Base-by-base conservation (phyloP, 2,888 invertebrate genomes). In the Campoplex nolae region DNA sequence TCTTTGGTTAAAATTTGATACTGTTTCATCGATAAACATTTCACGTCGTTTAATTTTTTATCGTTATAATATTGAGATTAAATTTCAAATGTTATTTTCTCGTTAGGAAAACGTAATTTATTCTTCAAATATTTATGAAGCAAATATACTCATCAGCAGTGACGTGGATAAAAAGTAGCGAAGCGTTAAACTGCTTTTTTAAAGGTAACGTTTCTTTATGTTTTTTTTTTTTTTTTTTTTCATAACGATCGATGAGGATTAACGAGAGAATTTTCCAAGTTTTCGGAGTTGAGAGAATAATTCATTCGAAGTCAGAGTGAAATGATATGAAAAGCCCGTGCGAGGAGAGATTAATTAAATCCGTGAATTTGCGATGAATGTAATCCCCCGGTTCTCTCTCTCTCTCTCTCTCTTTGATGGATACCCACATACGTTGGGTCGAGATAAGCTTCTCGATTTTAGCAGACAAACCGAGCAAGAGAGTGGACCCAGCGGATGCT, bases 261-360 rank as follows among this genome's bases (percentile, higher is more conserved):
- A 70, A 76, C 38, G 23, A 75, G n/a, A 18, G 23, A 74, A 68
- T 76, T 82, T 75, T 58, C 8, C 82, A 28, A 32, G 56, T 56
- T 54, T 68, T 76, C 56, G 23, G n/a, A 42, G 42, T 68, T 76
- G 68, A 82, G 18, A 23, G 68, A 70, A 76, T 76, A 82, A 82
- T 76, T 76, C 54, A 48, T 70, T 51, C 32, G 18, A 28, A 65
- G 67, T 56, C 54, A 28, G 62, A 76, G 76, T 75, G 70, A 83
- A 75, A 67, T 76, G 58, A 67, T 62, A 76, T 54, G 65, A 83
- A 75, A 70, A 88, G 77, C 84, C 45, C 42, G 80, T 45, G 56
- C 65, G 83, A 56, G 62, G 58, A 82, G 73, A 85, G 90, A 91
- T 91, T 93, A 92, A 93, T 93, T 92, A 90, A 92, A 93, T 91